Evolutionary conservation across 2,797 vertebrate genomes (phyloP), one percentile per base, ranked within the genome.

Genomic region (Dicrostonyx torquatus): DNA sequence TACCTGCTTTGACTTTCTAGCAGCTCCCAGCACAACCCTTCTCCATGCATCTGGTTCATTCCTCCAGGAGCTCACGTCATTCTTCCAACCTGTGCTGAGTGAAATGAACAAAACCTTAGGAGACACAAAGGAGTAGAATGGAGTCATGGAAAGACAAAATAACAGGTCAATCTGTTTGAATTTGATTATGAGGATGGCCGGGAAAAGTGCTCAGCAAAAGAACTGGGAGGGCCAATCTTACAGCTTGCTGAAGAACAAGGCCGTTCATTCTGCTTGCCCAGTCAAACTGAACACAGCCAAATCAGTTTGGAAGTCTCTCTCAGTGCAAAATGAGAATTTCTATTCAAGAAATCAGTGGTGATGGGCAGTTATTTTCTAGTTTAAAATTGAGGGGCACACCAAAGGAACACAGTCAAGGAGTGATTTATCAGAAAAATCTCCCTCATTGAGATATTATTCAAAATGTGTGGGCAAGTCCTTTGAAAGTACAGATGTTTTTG

Each of bases 61-160:
- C 13, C 0, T 2, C 2, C 0, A 0, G 0, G 34, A 0, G 1
- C 18, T 7, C 2, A 40, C 13, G 0, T 5, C 5, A 9, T n/a
- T n/a, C 55, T 75, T 48, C 50, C 20, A 1, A 40, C 1, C 1
- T n/a, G 12, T 9, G 2, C 0, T 4, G 37, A 58, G n/a, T 1
- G n/a, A 62, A 87, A 80, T 37, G 37, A 73, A 22, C 2, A 20
- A 55, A 62, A 50, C 24, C 3, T 0, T 7, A 34, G 62, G 14
- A 93, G 48, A 40, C 15, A 5, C 2, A 37, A 50, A 80, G 37
- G 18, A 94, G 43, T 29, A 24, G 62, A 40, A 73, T 9, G 43
- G 43, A 84, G 12, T 53, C 34, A 50, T 26, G 45, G 0, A 58
- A 87, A 73, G 55, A 82, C 26, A 20, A 43, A 43, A 34, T 13